Conservation (phyloP, 2,113 vertebrate genomes). For the Lutjanus erythropterus region DNA sequence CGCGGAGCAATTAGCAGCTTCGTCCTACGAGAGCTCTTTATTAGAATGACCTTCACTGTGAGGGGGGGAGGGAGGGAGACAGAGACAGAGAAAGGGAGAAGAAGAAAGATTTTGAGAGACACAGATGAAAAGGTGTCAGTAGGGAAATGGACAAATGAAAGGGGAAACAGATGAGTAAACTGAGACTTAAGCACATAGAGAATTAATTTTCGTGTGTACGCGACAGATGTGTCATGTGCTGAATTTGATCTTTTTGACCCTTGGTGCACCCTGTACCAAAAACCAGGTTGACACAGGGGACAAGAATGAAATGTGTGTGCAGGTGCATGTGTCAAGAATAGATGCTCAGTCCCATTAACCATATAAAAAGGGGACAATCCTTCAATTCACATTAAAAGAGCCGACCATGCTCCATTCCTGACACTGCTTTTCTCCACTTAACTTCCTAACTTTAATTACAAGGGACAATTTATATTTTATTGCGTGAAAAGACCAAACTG, state of each 20-base stretch:
- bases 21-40: slow-evolving; percentile 79
- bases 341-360: slow-evolving; percentile 8
- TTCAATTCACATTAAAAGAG: slow-evolving; percentile 24
- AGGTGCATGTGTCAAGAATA: slow-evolving; percentile 25
- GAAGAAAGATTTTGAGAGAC: slow-evolving; percentile 44
- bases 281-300: not conserved
- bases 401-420: not conserved
- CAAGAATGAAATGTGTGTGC: slow-evolving; percentile 14
- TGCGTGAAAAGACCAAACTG: slow-evolving; percentile 38
- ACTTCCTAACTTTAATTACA: slow-evolving; percentile 61
- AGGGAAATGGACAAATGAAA: slow-evolving; percentile 62
- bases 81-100: slow-evolving; percentile 7
- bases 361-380: slow-evolving; percentile 17
- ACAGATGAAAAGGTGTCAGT: slow-evolving; percentile 57
- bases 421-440: slow-evolving; percentile 31
- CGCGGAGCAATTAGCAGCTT: slow-evolving; percentile 80
- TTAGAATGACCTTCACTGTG: slow-evolving; percentile 83
- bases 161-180: slow-evolving; percentile 56
- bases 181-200: slow-evolving; percentile 28
- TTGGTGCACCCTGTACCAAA: not conserved
- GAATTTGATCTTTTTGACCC: slow-evolving; percentile 48
- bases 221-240: slow-evolving; percentile 17
- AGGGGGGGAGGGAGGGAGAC: slow-evolving; percentile 14
- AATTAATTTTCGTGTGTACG: slow-evolving; percentile 54
- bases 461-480: slow-evolving; percentile 32